Percentiles rank a stretch among this genome's conserved stretches.
Conservation (phyloP, 2,113 vertebrate species). For the Speoplatyrhinus poulsoni region DNA sequence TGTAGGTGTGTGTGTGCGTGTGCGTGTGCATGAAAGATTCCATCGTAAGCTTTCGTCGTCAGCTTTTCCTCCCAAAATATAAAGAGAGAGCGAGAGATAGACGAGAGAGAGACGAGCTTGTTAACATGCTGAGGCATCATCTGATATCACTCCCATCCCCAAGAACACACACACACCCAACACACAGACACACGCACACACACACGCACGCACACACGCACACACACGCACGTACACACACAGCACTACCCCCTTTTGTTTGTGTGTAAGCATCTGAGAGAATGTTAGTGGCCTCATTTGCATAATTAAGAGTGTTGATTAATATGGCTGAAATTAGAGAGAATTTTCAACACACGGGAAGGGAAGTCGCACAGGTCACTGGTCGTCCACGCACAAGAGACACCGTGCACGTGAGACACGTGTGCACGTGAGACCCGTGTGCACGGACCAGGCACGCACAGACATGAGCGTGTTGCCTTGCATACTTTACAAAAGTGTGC, state of each 20-base stretch:
- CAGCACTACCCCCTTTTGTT: slow-evolving; percentile 58
- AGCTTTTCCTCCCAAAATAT: slow-evolving; percentile 71
- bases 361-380: slow-evolving; percentile 33
- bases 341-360: slow-evolving; percentile 51
- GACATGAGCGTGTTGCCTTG: too few species aligned
- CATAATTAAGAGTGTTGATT: slow-evolving; percentile 76
- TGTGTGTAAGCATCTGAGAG: slow-evolving; percentile 71
- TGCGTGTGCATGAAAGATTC: too few species aligned
- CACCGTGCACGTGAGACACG: too few species aligned
- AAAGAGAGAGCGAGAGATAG: slow-evolving; percentile 7
- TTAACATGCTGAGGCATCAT: slow-evolving; percentile 73
- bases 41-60: neutral
- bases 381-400: neutral
- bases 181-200: too few species aligned
- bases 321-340: slow-evolving; percentile 74
- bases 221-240: too few species aligned
- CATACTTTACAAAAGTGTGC: too few species aligned
- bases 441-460: too few species aligned
- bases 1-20: too few species aligned
- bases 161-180: too few species aligned
- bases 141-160: slow-evolving; percentile 29
- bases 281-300: slow-evolving; percentile 75
- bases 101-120: too few species aligned
- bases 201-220: too few species aligned
- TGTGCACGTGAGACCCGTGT: too few species aligned